phyloP scores from a whole-genome alignment of 2,797 vertebrate genomes.

The Typhlichthys subterraneus region DNA sequence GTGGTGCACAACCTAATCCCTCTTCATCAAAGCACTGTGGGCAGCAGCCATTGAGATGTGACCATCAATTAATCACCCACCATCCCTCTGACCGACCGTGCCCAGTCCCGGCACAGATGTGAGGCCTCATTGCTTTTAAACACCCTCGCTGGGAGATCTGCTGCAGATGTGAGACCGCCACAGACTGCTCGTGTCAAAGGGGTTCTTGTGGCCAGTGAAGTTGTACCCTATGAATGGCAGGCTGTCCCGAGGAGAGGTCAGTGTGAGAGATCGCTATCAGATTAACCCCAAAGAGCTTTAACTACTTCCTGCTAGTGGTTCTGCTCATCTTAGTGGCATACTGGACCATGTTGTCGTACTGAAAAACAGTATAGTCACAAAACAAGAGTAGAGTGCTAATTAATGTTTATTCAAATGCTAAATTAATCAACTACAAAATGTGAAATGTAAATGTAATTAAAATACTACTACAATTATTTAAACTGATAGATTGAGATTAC shows the following conservation, averaged over 20 bases:
- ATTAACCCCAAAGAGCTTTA: conserved; percentile 68
- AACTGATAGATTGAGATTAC: too few relatives aligned
- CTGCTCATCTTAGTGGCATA: conserved; percentile 36
- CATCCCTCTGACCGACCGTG: conserved; percentile 69
- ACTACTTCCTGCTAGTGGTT: conserved; percentile 61
- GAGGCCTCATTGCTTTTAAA: conserved; percentile 72
- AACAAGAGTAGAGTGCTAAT: too few relatives aligned
- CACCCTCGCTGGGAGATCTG: conserved; percentile 68
- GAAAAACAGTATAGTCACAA: too few relatives aligned
- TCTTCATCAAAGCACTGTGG: conserved; percentile 84
- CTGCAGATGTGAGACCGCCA: conserved; percentile 57
- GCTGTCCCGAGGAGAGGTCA: conserved; percentile 49
- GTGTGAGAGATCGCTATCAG: conserved; percentile 51
- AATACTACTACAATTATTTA: too few relatives aligned
- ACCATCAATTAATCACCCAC: conserved; percentile 82
- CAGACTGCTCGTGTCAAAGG: conserved; percentile 65
- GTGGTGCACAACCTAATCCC: conserved; percentile 81
- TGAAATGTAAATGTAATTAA: too few relatives aligned
- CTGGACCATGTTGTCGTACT: too few relatives aligned
- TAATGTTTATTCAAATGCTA: too few relatives aligned
- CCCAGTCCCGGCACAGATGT: conserved; percentile 67
- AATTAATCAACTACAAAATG: too few relatives aligned
- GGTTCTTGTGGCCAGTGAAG: conserved; percentile 53
- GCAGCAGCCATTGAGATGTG: conserved; percentile 78
- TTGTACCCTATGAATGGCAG: conserved; percentile 53